Conservation (phyloP, 2,113 vertebrate species). For the Haemorhous mexicanus region DNA sequence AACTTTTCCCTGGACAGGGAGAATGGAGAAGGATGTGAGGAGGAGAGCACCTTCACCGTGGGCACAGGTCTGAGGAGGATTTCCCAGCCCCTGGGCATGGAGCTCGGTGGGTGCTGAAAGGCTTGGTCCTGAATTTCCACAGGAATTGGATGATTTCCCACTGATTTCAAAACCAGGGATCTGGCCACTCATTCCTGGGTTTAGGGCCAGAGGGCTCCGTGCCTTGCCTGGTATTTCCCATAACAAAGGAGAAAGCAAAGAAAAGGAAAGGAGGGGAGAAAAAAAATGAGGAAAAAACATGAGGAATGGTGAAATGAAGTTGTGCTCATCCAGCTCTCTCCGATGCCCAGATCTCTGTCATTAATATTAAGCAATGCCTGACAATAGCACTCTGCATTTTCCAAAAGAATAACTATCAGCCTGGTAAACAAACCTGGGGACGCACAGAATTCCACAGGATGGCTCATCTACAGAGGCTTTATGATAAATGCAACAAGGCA, state of each 20-base stretch:
- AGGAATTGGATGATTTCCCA: neutral
- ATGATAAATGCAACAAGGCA: conserved; percentile 25
- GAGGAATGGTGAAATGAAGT: neutral
- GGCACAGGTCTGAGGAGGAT: neutral
- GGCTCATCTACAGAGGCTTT: neutral
- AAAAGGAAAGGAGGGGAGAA: neutral
- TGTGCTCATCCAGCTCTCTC: neutral
- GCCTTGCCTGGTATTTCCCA: fast-evolving
- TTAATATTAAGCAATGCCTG: conserved; percentile 7
- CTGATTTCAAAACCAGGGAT: neutral
- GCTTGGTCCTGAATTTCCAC: neutral
- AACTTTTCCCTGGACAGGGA: fast-evolving
- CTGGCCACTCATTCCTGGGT: neutral
- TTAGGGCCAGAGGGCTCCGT: neutral
- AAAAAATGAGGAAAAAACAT: neutral
- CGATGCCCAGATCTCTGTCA: neutral
- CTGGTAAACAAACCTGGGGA: conserved; percentile 3
- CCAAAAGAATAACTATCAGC: neutral
- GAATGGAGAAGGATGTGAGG: neutral
- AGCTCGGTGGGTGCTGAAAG: fast-evolving
- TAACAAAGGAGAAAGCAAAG: neutral
- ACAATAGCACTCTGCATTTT: neutral
- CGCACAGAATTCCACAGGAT: neutral
- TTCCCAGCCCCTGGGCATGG: fast-evolving
- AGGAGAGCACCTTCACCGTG: neutral